phyloP scores from a whole-genome alignment of 2,888 invertebrate genomes.

The Andrena fulva region DNA sequence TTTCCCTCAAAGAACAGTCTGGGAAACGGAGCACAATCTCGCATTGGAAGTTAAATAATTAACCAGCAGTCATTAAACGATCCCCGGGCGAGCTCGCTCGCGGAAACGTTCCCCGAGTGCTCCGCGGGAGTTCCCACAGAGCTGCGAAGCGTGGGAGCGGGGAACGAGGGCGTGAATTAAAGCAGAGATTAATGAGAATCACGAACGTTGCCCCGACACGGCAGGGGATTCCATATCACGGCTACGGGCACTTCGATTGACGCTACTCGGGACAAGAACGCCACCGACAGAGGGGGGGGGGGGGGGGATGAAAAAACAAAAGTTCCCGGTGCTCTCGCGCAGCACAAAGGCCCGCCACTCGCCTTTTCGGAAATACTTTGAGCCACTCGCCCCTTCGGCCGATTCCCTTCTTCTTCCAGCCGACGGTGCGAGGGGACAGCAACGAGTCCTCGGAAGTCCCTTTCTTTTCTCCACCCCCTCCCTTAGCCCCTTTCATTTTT shows the following conservation, averaged over 20 bases:
- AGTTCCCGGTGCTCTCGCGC: slow-evolving; percentile 53
- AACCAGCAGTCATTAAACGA: slow-evolving; percentile 1
- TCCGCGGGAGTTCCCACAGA: background rate
- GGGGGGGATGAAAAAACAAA: slow-evolving; percentile 48
- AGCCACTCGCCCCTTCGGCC: slow-evolving; percentile 22
- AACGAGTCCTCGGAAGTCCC: slow-evolving; percentile 59
- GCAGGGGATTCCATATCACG: background rate
- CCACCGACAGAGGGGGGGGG: background rate
- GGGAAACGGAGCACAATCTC: background rate
- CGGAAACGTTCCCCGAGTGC: background rate
- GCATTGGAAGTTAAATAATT: background rate
- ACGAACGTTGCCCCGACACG: slow-evolving; percentile 39
- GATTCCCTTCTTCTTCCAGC: slow-evolving; percentile 25
- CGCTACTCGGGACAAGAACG: slow-evolving; percentile 28
- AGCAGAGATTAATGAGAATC: slow-evolving; percentile 45
- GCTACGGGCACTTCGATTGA: slow-evolving; percentile 50
- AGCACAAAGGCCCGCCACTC: slow-evolving; percentile 61
- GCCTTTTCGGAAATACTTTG: slow-evolving; percentile 69
- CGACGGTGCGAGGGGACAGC: slow-evolving; percentile 34
- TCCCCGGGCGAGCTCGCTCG: background rate
- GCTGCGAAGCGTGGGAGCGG: background rate
- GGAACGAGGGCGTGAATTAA: slow-evolving; percentile 8
- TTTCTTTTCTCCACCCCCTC: background rate
- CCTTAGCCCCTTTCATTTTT: background rate
- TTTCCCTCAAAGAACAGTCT: too few species aligned